These are phyloP conservation scores for Andricus grossulariae DNA, from an alignment of 1,140 invertebrate species.

Conservation along the genomic window DNA sequence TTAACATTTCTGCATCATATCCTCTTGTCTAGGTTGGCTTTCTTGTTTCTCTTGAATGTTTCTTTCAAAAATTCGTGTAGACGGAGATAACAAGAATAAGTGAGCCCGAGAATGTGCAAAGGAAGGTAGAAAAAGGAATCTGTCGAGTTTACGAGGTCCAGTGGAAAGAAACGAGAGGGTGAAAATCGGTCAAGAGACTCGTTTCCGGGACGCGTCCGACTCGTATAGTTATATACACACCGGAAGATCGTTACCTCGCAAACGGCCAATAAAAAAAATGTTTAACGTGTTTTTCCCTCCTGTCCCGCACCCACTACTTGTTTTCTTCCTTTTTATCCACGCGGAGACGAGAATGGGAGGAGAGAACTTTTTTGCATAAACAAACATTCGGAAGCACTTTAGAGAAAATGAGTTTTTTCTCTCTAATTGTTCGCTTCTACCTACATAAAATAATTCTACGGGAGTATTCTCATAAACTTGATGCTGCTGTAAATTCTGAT, in stretches of 20 bases:
- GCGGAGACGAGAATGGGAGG: too few species aligned
- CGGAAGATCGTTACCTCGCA: constrained; percentile 50
- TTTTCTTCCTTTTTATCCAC: background rate
- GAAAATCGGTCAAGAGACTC: constrained; percentile 56
- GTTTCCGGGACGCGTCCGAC: constrained; percentile 49
- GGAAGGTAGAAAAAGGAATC: constrained; percentile 34
- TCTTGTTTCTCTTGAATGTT: background rate
- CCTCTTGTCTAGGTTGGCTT: constrained; percentile 1
- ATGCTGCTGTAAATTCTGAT: too few species aligned
- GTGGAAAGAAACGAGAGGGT: constrained; percentile 48
- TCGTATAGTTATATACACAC: constrained; percentile 43
- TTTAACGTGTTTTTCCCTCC: constrained; percentile 42
- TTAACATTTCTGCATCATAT: background rate
- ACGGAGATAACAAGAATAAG: constrained; percentile 36
- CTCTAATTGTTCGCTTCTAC: too few species aligned
- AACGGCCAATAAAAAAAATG: constrained; percentile 50
- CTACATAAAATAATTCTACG: too few species aligned
- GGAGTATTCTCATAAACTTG: too few species aligned
- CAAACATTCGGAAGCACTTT: too few species aligned
- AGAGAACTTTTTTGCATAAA: too few species aligned
- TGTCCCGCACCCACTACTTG: background rate
- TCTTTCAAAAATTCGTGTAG: background rate
- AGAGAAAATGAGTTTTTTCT: too few species aligned
- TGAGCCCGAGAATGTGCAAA: constrained; percentile 30
- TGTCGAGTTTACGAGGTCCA: constrained; percentile 37